Conservation (phyloP, 2,113 vertebrate species). For the Aix galericulata region DNA sequence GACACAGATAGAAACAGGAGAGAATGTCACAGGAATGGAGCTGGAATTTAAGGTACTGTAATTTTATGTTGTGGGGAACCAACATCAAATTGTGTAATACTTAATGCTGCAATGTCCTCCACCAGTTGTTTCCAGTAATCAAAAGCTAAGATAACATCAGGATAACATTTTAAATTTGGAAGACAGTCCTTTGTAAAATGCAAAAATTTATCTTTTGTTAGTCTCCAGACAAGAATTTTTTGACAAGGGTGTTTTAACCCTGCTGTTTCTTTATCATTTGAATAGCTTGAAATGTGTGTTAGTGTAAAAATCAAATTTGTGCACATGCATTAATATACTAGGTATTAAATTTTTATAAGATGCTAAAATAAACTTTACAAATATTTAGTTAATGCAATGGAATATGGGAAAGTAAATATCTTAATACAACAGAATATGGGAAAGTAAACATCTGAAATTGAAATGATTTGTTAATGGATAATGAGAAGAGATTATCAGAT, state of each 20-base stretch:
- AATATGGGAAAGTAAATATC: background rate
- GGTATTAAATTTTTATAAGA: background rate
- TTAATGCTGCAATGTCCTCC: background rate
- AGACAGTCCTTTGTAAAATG: background rate
- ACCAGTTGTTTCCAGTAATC: background rate
- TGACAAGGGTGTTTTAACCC: background rate
- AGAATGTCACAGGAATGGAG: conserved; percentile 99
- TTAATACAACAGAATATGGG: background rate
- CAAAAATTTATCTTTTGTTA: rapidly evolving
- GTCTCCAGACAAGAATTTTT: background rate
- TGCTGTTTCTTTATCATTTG: background rate
- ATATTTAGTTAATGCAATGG: background rate
- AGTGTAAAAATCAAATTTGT: background rate
- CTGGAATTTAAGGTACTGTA: conserved; percentile 95
- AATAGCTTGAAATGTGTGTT: background rate
- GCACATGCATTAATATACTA: background rate
- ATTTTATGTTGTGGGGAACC: background rate
- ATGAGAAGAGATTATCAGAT: background rate
- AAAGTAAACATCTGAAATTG: background rate
- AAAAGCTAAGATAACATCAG: background rate
- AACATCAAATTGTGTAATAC: background rate
- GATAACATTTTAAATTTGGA: background rate
- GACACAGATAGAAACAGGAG: conserved; percentile 95
- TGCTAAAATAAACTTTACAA: background rate
- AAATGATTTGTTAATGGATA: background rate